A percentile compares a stretch with the other conserved stretches of the same genome.
Conservation (phyloP, 2,888 invertebrate species). For the Ceraclea dissimilis region DNA sequence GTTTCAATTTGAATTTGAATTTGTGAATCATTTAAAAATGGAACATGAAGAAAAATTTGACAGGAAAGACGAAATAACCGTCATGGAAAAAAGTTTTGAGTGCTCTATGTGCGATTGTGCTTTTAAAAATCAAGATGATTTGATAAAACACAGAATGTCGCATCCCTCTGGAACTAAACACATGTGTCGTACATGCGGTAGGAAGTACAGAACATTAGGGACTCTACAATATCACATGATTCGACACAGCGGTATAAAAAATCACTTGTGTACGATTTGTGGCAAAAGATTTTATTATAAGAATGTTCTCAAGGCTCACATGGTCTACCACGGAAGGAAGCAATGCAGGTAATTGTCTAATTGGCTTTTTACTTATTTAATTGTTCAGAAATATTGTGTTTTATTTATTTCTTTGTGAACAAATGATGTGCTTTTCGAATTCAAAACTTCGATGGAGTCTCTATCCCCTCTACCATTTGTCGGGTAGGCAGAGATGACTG, state of each 20-base stretch:
- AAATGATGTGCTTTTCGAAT: no score
- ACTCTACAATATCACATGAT: constrained; percentile 18
- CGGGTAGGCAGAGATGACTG: no score
- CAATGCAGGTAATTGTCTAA: not conserved
- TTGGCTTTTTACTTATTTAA: no score
- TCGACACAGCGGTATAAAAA: constrained; percentile 19
- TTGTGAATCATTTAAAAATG: constrained; percentile 16
- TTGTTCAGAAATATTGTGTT: no score
- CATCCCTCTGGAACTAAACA: constrained; percentile 20
- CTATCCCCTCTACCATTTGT: no score
- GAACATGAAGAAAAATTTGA: constrained; percentile 3
- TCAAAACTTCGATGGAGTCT: no score
- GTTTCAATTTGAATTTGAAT: constrained; percentile 11
- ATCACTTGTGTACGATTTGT: constrained; percentile 20
- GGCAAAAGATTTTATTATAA: constrained; percentile 20
- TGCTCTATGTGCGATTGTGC: constrained; percentile 21
- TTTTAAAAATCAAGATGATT: constrained; percentile 10
- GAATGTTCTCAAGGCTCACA: constrained; percentile 21
- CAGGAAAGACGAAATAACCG: not conserved
- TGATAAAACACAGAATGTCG: constrained; percentile 13
- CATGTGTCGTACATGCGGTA: constrained; percentile 16
- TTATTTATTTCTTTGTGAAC: no score
- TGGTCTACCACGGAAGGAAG: constrained; percentile 23
- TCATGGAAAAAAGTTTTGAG: constrained; percentile 8
- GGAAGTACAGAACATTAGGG: constrained; percentile 18